Conservation (phyloP, 2,888 invertebrate species). For the Eledone cirrhosa region DNA sequence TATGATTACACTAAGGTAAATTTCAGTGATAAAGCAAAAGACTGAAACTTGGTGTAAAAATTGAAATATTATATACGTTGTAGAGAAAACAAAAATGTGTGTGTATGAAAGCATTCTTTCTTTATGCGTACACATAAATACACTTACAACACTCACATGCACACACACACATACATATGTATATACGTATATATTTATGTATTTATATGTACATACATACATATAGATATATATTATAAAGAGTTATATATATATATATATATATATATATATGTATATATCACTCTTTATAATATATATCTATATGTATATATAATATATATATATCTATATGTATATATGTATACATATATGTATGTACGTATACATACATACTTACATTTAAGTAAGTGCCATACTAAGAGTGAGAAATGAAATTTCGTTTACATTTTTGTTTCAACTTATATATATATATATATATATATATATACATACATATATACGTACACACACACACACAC, state of each 20-base stretch:
- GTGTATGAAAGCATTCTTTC: too few species aligned
- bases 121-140: too few species aligned
- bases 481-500: not conserved
- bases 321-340: not conserved
- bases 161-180: too few species aligned
- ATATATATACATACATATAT: too few species aligned
- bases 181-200: not conserved
- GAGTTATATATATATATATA: not conserved
- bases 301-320: not conserved
- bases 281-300: not conserved
- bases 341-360: not conserved
- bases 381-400: too few species aligned
- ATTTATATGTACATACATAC: not conserved
- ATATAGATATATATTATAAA: not conserved
- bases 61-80: too few species aligned
- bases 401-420: not conserved
- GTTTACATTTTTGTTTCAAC: not conserved
- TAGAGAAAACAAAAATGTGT: too few species aligned
- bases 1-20: too few species aligned
- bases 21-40: too few species aligned
- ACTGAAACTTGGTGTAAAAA: too few species aligned
- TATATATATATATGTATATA: constrained; percentile 6
- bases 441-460: not conserved
- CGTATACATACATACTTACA: not conserved
- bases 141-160: too few species aligned